Conservation (phyloP, 2,797 vertebrate genomes). For the Lagorchestes hirsutus region DNA sequence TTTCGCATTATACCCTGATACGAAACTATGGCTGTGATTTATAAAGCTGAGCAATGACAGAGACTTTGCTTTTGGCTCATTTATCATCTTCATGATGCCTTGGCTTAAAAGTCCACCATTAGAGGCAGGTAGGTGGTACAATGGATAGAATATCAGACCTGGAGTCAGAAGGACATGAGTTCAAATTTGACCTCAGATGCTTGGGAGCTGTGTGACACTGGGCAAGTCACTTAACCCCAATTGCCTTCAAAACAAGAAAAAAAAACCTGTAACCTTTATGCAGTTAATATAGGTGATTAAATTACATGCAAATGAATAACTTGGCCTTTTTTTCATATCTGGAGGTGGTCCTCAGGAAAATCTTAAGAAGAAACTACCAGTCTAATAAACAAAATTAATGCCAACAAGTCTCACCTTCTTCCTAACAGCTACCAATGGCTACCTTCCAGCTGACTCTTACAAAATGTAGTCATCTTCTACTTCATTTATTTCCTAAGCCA, state of each 20-base stretch:
- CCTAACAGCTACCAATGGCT: neutral
- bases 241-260: neutral
- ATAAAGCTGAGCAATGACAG: neutral
- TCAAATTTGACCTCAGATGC: no score
- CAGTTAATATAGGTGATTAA: neutral
- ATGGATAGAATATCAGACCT: no score
- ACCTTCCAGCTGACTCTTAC: neutral
- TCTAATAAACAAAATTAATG: neutral
- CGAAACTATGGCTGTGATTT: no score
- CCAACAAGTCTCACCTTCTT: constrained; percentile 3
- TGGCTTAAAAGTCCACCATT: constrained; percentile 23
- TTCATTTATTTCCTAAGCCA: neutral
- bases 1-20: no score
- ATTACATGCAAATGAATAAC: neutral
- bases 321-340: neutral
- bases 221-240: no score
- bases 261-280: neutral
- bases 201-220: no score
- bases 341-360: constrained; percentile 21
- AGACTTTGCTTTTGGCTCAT: constrained; percentile 7
- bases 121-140: neutral
- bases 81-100: constrained; percentile 34
- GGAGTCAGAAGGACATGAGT: no score
- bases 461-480: neutral
- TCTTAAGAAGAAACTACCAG: neutral